Conservation (phyloP, 2,113 vertebrate genomes). For the Cettia cetti region DNA sequence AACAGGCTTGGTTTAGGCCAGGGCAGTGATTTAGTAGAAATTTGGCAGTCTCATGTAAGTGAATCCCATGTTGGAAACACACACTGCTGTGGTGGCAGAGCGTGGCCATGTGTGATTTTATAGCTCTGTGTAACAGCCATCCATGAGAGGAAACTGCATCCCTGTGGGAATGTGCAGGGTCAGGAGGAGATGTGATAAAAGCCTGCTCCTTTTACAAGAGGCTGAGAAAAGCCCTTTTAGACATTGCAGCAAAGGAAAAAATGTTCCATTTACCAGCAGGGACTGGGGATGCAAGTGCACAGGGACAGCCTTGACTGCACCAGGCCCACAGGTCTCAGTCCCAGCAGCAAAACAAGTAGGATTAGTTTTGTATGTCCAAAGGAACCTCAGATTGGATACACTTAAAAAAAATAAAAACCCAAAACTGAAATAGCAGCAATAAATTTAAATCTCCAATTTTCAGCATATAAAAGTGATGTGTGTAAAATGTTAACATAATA, state of each 20-base stretch:
- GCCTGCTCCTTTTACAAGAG: not conserved
- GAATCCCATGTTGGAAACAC: not conserved
- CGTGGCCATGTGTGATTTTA: not conserved
- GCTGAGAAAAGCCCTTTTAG: conserved; percentile 22
- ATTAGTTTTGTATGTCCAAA: not conserved
- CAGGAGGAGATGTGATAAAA: conserved; percentile 36
- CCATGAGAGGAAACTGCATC: not conserved
- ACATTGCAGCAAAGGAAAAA: not conserved
- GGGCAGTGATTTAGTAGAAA: not conserved
- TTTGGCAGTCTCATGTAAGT: not conserved
- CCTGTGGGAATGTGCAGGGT: not conserved
- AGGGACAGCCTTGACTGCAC: not conserved
- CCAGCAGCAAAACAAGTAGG: not conserved
- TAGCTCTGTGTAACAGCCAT: not conserved
- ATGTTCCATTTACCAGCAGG: not conserved
- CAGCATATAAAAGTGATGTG: not conserved
- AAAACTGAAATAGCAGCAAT: not conserved
- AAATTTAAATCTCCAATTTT: not conserved
- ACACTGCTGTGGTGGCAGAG: not conserved
- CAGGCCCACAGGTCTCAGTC: not conserved
- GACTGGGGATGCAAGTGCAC: not conserved
- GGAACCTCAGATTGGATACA: not conserved
- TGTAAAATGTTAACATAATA: not conserved
- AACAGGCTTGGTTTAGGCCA: not conserved
- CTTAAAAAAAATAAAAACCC: not conserved